Evolutionary conservation across 2,797 vertebrate species (phyloP), one percentile per base, ranked within the genome.

Genomic region (Melopsittacus undulatus): DNA sequence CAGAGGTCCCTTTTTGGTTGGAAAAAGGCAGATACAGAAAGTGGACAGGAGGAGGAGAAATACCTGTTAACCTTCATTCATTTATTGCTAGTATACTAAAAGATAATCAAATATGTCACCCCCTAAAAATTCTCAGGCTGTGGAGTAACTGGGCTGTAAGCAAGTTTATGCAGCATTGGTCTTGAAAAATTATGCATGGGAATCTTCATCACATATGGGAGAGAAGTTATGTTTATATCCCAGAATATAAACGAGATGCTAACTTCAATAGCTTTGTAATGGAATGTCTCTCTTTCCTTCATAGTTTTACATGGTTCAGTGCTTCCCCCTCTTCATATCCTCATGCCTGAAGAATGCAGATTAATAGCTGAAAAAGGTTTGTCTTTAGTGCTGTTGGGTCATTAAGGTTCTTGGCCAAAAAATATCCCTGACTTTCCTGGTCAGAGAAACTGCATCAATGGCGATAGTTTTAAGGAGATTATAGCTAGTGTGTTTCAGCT

Each of bases 281-380:
- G 93, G 94, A 95, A 93, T 94, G 40, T 92, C 34, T 92, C 45
- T 82, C 43, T 86, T 81, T 89, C 42, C 63, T 94, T 93, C 67
- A 36, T 38, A 89, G 77, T 61, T 91, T 91, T 89, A 52, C 89
- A 90, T 79, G 90, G 85, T 80, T 96, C 70, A 94, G 74, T 96
- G 80, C 87, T 96, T 94, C 45, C 89, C 80, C 80, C 86, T 93
- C 48, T 92, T 89, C 19, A 4, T 96, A 69, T 95, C 64, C 52
- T 96, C 94, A 95, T 91, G 70, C 51, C 42, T 1, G 2, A 96
- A 88, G 92, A 97, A 96, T 96, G 95, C 89, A 96, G 95, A 94
- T 24, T 0, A 96, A 95, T 94, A 86, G 56, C 94, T 94, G 80
- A 74, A 94, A 95, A 94, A 96, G 90, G 92, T 96, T 96, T 82